Evolutionary conservation across 2,113 vertebrate species (phyloP).

Genomic region (Sander lucioperca): DNA sequence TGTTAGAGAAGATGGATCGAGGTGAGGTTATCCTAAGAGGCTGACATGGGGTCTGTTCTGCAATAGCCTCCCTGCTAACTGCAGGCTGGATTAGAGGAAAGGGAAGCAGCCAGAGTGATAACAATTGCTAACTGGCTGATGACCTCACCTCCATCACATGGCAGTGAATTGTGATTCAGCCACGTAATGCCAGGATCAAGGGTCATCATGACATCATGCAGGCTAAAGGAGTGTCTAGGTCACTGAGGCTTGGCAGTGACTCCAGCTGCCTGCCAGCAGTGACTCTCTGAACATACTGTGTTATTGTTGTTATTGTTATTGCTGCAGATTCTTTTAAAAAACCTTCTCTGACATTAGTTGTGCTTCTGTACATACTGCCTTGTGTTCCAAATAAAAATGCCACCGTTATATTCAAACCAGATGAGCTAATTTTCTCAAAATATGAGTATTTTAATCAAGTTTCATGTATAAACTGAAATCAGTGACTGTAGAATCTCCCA

Average conservation of each 20-base stretch:
- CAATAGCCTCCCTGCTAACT: neutral
- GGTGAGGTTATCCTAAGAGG: neutral
- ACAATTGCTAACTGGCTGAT: conserved; percentile 19
- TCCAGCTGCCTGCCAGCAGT: neutral
- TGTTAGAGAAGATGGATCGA: neutral
- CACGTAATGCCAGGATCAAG: neutral
- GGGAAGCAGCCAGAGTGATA: neutral
- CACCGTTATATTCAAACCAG: too few relatives aligned
- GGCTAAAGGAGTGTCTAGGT: conserved; percentile 12
- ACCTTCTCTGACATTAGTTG: too few relatives aligned
- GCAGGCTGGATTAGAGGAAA: neutral
- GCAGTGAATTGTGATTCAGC: neutral
- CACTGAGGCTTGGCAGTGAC: neutral
- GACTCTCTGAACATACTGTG: neutral
- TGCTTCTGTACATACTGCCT: too few relatives aligned
- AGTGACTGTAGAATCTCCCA: neutral
- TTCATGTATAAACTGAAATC: neutral
- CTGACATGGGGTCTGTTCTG: neutral
- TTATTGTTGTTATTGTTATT: too few relatives aligned
- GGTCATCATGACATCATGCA: conserved; percentile 2
- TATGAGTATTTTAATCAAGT: neutral
- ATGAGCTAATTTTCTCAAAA: neutral
- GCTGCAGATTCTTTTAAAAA: neutral
- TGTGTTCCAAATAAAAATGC: too few relatives aligned
- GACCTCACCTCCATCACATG: conserved; percentile 47